phyloP scores from a whole-genome alignment of 2,888 invertebrate species.

The Tolmerus cingulatus region DNA sequence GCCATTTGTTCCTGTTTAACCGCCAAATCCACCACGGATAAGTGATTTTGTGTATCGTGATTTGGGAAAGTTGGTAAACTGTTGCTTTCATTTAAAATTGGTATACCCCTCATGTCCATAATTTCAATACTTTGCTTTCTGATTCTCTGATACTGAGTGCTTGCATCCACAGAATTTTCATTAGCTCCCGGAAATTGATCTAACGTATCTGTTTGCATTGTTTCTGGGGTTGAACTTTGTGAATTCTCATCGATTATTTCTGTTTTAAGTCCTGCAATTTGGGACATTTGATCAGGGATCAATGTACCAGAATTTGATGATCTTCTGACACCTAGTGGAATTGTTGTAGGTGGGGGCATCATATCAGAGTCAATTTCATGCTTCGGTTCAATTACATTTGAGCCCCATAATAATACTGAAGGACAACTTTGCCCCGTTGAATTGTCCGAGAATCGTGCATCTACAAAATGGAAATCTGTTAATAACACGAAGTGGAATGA shows the following conservation, averaged over 20 bases:
- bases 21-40: constrained; percentile 60
- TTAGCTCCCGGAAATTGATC: constrained; percentile 57
- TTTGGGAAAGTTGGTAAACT: constrained; percentile 58
- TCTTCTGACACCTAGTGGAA: constrained; percentile 71
- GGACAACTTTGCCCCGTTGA: constrained; percentile 12
- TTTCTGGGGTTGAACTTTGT: constrained; percentile 60
- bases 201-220: constrained; percentile 62
- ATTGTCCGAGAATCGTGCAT: constrained; percentile 58
- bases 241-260: constrained; percentile 78
- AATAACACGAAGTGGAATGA: constrained; percentile 49
- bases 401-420: constrained; percentile 44
- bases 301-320: constrained; percentile 69
- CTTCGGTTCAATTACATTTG: constrained; percentile 60
- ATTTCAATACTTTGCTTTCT: constrained; percentile 47
- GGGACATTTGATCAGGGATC: constrained; percentile 66
- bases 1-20: constrained; percentile 69
- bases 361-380: constrained; percentile 69
- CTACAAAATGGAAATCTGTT: constrained; percentile 55
- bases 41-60: constrained; percentile 47
- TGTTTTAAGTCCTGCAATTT: constrained; percentile 70
- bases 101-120: constrained; percentile 51
- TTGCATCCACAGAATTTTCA: constrained; percentile 61
- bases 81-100: constrained; percentile 56
- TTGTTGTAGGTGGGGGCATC: constrained; percentile 73
- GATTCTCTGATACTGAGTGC: constrained; percentile 54